Percentiles rank a stretch among this genome's conserved stretches.
Conservation (phyloP, 2,113 vertebrate species). For the Otus sunia region DNA sequence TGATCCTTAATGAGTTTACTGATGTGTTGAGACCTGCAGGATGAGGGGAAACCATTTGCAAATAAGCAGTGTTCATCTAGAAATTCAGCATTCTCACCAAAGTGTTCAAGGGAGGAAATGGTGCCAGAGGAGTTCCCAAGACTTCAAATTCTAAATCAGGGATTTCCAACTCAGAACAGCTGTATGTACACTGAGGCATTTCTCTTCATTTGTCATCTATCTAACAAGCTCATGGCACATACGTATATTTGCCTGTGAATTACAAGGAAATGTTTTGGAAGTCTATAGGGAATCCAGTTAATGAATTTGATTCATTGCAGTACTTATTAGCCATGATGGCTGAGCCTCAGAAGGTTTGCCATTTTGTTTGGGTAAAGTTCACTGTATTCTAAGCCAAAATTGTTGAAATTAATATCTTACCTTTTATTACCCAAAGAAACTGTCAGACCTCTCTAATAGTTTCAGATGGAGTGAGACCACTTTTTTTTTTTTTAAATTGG, state of each 20-base stretch:
- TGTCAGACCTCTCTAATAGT: background rate
- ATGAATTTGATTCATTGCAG: constrained; percentile 44
- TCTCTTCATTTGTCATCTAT: constrained; percentile 31
- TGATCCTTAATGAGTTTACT: background rate
- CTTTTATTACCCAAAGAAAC: constrained; percentile 12
- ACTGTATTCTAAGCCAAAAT: background rate
- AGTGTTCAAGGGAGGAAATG: background rate
- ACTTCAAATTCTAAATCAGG: background rate
- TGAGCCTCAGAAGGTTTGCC: constrained; percentile 17
- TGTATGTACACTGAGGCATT: background rate
- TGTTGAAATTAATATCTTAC: background rate
- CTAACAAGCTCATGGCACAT: constrained; percentile 31
- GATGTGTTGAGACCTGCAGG: background rate
- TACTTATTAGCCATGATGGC: constrained; percentile 18
- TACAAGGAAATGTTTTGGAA: constrained; percentile 4
- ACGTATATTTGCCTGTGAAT: background rate
- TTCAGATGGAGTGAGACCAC: background rate
- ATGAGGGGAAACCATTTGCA: background rate
- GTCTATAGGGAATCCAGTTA: constrained; percentile 12
- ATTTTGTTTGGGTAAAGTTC: constrained; percentile 30
- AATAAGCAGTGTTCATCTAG: background rate
- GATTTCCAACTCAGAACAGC: background rate
- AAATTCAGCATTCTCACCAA: background rate
- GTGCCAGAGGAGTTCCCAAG: background rate
- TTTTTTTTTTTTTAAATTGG: background rate